phyloP scores from a whole-genome alignment of 2,888 invertebrate species.

The Seladonia tumulorum region DNA sequence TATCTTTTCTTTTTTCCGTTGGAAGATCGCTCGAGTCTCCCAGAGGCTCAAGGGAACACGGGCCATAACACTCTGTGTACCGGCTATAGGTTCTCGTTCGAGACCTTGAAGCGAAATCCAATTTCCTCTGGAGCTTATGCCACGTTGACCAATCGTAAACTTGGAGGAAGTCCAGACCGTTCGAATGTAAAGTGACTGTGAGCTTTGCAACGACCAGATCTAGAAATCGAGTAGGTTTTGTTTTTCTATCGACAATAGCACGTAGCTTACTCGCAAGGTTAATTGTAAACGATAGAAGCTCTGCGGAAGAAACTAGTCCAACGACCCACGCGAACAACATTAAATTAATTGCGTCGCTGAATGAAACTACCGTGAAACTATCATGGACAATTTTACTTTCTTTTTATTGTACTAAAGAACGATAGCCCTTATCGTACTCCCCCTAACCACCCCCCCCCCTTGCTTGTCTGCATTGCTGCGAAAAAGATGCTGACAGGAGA shows the following conservation, averaged over 20 bases:
- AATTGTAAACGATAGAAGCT: slow-evolving; percentile 15
- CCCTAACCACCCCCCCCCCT: not conserved
- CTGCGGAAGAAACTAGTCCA: slow-evolving; percentile 36
- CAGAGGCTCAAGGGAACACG: not conserved
- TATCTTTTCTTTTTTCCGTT: slow-evolving; percentile 37
- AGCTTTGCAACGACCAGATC: slow-evolving; percentile 9
- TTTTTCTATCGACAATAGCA: not conserved
- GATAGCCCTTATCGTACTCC: not conserved
- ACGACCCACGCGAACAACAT: not conserved
- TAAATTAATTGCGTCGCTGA: not conserved
- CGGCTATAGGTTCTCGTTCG: slow-evolving; percentile 3
- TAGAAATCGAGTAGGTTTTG: slow-evolving; percentile 8
- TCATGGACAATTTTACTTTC: not conserved
- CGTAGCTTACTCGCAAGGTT: slow-evolving; percentile 7
- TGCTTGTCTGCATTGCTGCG: not conserved
- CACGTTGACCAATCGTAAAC: not conserved
- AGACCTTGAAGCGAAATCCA: slow-evolving; percentile 17
- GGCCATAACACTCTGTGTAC: not conserved
- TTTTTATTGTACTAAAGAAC: not conserved
- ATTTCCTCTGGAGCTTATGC: slow-evolving; percentile 12
- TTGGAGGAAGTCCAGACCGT: slow-evolving; percentile 56
- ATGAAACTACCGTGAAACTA: not conserved
- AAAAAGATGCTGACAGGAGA: not conserved
- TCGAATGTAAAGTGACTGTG: slow-evolving; percentile 16
- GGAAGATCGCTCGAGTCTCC: not conserved